A percentile compares a stretch with the other conserved stretches of the same genome.
phyloP scores from a whole-genome alignment of 2,113 vertebrate genomes.

The Bos javanicus region DNA sequence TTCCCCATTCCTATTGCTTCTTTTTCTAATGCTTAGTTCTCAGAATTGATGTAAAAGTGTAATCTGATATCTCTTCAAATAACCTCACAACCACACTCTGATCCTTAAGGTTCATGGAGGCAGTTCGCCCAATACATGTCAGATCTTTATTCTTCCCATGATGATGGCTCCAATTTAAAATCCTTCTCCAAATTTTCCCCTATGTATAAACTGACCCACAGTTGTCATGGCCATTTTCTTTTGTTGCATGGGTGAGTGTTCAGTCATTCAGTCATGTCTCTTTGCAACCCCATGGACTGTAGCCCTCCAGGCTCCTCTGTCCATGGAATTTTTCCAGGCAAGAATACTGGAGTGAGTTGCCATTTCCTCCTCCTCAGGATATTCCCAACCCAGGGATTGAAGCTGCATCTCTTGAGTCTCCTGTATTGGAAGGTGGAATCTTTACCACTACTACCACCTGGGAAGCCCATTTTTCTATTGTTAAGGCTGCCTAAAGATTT shows the following conservation, averaged over 20 bases:
- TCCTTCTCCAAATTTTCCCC: background rate
- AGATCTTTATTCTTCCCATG: background rate
- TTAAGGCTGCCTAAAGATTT: background rate
- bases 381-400: background rate
- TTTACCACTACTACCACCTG: background rate
- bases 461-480: background rate
- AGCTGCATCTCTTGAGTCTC: background rate
- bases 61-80: background rate
- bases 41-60: background rate
- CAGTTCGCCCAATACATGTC: background rate
- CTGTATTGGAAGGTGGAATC: background rate
- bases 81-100: background rate
- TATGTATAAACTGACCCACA: background rate
- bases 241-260: background rate
- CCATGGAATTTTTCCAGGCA: background rate
- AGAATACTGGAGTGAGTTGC: background rate
- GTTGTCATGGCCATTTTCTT: background rate
- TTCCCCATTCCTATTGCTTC: background rate
- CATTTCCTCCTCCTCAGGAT: background rate
- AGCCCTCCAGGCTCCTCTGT: background rate
- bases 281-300: background rate
- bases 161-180: background rate
- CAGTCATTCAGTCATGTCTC: background rate
- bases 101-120: background rate
- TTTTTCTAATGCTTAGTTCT: background rate